These are phyloP conservation scores for Nephrotoma flavescens DNA, from an alignment of 2,888 invertebrate species.

Conservation along the genomic window DNA sequence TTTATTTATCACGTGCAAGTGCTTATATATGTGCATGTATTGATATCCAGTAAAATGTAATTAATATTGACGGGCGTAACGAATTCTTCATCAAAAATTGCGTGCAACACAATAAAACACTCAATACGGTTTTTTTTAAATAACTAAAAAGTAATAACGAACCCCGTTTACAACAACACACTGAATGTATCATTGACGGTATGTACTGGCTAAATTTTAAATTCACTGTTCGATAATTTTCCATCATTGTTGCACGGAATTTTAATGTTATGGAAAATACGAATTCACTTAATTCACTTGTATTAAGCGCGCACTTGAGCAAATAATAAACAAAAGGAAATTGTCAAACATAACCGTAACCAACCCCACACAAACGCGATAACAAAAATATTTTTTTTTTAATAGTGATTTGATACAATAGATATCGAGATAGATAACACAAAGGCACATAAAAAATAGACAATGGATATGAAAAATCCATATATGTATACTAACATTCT, in stretches of 20 bases:
- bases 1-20: neutral
- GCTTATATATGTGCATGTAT: neutral
- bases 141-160: neutral
- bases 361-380: neutral
- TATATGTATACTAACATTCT: constrained; percentile 23
- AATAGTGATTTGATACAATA: neutral
- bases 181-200: neutral
- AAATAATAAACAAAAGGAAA: neutral
- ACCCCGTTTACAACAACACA: neutral
- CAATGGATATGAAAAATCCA: neutral
- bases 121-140: neutral
- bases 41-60: neutral
- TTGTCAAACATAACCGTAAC: neutral
- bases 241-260: neutral
- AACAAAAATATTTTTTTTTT: neutral
- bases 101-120: neutral
- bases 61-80: neutral
- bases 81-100: neutral
- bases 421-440: neutral
- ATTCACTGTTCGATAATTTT: neutral
- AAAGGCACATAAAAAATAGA: neutral
- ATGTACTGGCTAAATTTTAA: neutral
- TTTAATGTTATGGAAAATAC: neutral
- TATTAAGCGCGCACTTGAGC: neutral
- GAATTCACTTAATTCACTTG: neutral